Evolutionary conservation across 2,797 vertebrate genomes (phyloP).

Genomic region (Anguilla megastoma): DNA sequence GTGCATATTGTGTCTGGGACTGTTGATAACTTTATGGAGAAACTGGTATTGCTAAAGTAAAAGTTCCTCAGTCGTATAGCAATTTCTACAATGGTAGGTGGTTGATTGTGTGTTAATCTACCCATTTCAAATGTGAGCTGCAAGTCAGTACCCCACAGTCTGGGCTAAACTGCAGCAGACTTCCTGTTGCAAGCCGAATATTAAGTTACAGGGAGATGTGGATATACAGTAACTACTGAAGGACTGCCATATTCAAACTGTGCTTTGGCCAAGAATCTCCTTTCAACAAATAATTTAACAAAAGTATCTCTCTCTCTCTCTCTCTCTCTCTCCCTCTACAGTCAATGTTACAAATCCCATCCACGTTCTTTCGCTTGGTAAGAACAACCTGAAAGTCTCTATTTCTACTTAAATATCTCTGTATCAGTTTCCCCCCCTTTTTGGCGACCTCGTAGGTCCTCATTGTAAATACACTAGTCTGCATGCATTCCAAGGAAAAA

Average conservation of each 20-base stretch:
- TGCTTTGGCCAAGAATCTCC: slow-evolving; percentile 62
- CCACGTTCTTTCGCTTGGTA: slow-evolving; percentile 59
- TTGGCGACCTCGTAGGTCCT: slow-evolving; percentile 6
- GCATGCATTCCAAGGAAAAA: not conserved
- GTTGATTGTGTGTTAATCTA: slow-evolving; percentile 25
- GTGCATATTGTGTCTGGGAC: not conserved
- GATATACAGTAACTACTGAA: slow-evolving; percentile 64
- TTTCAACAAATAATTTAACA: slow-evolving; percentile 72
- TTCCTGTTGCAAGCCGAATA: slow-evolving; percentile 62
- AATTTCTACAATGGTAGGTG: slow-evolving; percentile 10
- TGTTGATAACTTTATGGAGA: not conserved
- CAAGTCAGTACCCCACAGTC: slow-evolving; percentile 25
- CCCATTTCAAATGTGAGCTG: slow-evolving; percentile 18
- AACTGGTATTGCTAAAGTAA: not conserved
- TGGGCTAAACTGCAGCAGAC: slow-evolving; percentile 51
- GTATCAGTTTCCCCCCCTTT: not conserved
- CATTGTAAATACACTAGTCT: not conserved
- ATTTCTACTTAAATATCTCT: not conserved
- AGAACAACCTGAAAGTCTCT: slow-evolving; percentile 38
- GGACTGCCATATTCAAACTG: not conserved
- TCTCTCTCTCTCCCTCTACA: slow-evolving; percentile 46
- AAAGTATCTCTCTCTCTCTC: slow-evolving; percentile 40
- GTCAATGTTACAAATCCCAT: slow-evolving; percentile 44
- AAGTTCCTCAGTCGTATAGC: not conserved
- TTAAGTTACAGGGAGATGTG: slow-evolving; percentile 74